Evolutionary conservation across 53 echinoderm and acorn worm species (phyloP).

Genomic region (Temnopleurus reevesii): DNA sequence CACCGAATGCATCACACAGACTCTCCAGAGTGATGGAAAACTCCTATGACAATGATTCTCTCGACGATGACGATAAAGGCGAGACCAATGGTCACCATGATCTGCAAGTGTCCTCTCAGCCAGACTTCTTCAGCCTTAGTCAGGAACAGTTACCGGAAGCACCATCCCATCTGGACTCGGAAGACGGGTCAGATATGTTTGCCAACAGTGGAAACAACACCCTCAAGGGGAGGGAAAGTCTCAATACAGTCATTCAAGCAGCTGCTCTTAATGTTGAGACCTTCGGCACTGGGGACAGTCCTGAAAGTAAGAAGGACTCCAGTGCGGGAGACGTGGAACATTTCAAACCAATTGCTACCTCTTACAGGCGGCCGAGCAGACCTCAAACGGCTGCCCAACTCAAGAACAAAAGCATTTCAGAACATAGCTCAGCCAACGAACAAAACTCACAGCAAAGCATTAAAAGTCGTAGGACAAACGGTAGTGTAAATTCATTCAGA

Average conservation of each 20-base stretch:
- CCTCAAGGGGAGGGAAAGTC: conserved; percentile 22
- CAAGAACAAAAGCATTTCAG: neutral
- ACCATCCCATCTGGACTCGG: conserved; percentile 42
- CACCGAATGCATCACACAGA: neutral
- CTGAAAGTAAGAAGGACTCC: conserved; percentile 61
- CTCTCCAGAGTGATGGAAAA: conserved; percentile 37
- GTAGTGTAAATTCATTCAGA: conserved; percentile 14
- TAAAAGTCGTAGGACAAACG: neutral
- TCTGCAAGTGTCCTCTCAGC: neutral
- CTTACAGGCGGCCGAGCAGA: conserved; percentile 31
- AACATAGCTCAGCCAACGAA: neutral
- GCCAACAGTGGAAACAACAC: conserved; percentile 37
- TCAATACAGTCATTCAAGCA: conserved; percentile 28
- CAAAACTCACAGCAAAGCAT: conserved; percentile 46
- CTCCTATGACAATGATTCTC: conserved; percentile 47
- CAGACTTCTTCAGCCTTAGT: conserved; percentile 60
- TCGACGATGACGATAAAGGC: neutral
- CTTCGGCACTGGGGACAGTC: conserved; percentile 60
- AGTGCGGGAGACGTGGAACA: conserved; percentile 72
- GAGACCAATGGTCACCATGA: neutral
- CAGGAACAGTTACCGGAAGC: conserved; percentile 57
- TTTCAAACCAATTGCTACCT: conserved; percentile 76
- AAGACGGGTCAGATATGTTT: conserved; percentile 45
- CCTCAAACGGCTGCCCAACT: conserved; percentile 47
- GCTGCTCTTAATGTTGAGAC: conserved; percentile 67